These are phyloP conservation scores for Pterois miles DNA, from an alignment of 2,797 vertebrate species.

Conservation along the genomic window DNA sequence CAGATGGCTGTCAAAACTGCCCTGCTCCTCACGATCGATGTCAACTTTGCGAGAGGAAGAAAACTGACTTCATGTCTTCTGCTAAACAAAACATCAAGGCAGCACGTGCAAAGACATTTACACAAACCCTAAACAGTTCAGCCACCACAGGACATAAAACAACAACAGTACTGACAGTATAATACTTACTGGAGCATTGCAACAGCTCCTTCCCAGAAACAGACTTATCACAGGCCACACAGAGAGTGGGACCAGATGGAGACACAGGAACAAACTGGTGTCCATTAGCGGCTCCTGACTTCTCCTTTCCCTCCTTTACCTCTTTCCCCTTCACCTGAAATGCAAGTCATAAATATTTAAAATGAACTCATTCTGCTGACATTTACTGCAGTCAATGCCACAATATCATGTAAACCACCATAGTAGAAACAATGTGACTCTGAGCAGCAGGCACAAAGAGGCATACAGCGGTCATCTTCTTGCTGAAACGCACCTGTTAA, in stretches of 20 bases:
- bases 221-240: slow-evolving; percentile 90
- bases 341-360: slow-evolving; percentile 18
- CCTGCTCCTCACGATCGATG: slow-evolving; percentile 10
- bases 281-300: slow-evolving; percentile 74
- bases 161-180: slow-evolving; percentile 50
- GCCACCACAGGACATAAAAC: slow-evolving; percentile 45
- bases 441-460: slow-evolving; percentile 7
- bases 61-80: slow-evolving; percentile 33
- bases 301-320: slow-evolving; percentile 87
- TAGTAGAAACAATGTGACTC: slow-evolving; percentile 1
- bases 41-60: slow-evolving; percentile 24
- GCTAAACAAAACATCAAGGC: slow-evolving; percentile 46
- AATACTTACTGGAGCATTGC: slow-evolving; percentile 91
- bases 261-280: slow-evolving; percentile 88
- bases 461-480: neutral
- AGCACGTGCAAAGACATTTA: slow-evolving; percentile 48
- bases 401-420: slow-evolving; percentile 16
- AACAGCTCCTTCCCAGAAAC: slow-evolving; percentile 89
- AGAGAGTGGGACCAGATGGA: slow-evolving; percentile 83
- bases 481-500: slow-evolving; percentile 66
- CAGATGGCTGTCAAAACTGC: slow-evolving; percentile 22
- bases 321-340: slow-evolving; percentile 86
- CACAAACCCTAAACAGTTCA: slow-evolving; percentile 55
- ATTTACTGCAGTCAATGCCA: slow-evolving; percentile 26
- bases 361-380: neutral